Conservation (phyloP, 2,888 invertebrate genomes). For the Gari tellinella region DNA sequence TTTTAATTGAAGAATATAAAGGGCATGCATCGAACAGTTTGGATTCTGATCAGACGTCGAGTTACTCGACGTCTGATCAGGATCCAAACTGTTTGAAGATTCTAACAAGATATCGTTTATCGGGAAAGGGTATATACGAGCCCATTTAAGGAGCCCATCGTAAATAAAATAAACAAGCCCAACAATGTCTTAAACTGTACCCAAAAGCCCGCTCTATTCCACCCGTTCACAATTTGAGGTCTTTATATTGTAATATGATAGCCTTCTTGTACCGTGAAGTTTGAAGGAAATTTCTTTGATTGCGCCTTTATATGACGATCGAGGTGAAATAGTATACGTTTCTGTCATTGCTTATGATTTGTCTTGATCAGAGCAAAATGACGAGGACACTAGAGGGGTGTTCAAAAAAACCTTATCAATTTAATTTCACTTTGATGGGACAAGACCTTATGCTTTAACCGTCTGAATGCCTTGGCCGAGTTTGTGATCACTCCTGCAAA, state of each 20-base stretch:
- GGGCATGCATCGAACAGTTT: too few relatives aligned
- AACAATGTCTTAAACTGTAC: not conserved
- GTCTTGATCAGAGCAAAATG: slow-evolving; percentile 1
- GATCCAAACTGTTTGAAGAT: too few relatives aligned
- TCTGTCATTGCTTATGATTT: not conserved
- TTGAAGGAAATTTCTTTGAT: slow-evolving; percentile 3
- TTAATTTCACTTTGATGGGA: slow-evolving; percentile 35
- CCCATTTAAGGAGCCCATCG: too few relatives aligned
- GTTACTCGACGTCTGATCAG: too few relatives aligned
- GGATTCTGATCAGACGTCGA: too few relatives aligned
- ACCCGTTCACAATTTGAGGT: not conserved
- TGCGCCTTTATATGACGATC: not conserved
- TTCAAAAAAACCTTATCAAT: slow-evolving; percentile 34
- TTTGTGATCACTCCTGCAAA: too few relatives aligned
- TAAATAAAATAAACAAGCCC: too few relatives aligned
- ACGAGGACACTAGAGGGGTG: slow-evolving; percentile 3
- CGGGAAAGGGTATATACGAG: too few relatives aligned
- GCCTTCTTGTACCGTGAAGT: not conserved
- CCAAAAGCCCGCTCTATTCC: not conserved
- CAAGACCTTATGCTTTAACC: slow-evolving; percentile 18
- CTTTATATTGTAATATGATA: slow-evolving; percentile 11
- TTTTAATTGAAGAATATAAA: too few relatives aligned
- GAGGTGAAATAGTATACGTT: slow-evolving; percentile 2
- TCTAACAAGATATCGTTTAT: too few relatives aligned
- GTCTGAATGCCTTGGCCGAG: too few relatives aligned